phyloP scores from a whole-genome alignment of 2,113 vertebrate genomes.

The Marcusenius ussheri region DNA sequence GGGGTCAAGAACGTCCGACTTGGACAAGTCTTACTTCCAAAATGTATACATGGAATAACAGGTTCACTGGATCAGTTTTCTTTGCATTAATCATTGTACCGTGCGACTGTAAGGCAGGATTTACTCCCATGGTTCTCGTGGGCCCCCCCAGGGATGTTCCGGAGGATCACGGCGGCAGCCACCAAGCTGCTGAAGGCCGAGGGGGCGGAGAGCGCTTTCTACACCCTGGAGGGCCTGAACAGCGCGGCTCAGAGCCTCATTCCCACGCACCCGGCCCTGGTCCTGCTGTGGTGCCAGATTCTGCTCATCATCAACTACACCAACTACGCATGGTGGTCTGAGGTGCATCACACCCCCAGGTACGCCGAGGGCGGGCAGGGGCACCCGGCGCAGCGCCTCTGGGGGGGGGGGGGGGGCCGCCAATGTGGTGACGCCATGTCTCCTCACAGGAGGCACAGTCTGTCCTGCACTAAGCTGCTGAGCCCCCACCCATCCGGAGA shows the following conservation, averaged over 20 bases:
- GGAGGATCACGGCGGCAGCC: conserved; percentile 86
- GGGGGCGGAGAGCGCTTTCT: conserved; percentile 62
- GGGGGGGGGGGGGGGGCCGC: background rate
- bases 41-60: background rate
- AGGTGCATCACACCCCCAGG: conserved; percentile 91
- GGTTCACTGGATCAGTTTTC: background rate
- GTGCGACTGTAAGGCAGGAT: background rate
- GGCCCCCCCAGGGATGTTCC: conserved; percentile 78
- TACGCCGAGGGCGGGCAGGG: conserved; percentile 36
- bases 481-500: conserved; percentile 73
- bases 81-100: background rate
- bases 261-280: conserved; percentile 88
- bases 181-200: conserved; percentile 78
- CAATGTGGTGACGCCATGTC: background rate
- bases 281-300: conserved; percentile 96
- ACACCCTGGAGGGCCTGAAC: conserved; percentile 77
- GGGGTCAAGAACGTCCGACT: background rate
- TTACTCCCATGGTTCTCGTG: too few species aligned
- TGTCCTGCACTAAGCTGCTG: conserved; percentile 83
- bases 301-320: conserved; percentile 93
- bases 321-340: conserved; percentile 93
- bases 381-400: background rate
- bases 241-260: conserved; percentile 74
- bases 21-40: background rate
- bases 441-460: conserved; percentile 74